Evolutionary conservation across 1,140 invertebrate species (phyloP), one percentile per base, ranked within the genome.

Genomic region (Drosophila ercepeae): DNA sequence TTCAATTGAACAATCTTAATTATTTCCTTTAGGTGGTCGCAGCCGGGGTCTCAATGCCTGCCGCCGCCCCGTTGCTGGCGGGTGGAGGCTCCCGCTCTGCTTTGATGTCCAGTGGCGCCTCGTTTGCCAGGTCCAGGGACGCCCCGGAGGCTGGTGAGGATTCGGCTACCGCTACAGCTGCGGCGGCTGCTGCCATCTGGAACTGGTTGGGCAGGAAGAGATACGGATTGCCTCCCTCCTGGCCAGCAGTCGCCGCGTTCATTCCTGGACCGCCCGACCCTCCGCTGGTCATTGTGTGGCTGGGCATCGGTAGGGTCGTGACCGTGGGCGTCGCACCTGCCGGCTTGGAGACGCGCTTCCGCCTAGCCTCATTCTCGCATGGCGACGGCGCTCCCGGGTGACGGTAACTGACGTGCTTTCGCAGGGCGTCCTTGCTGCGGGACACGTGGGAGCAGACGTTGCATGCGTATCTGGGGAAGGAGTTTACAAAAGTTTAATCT

Each of bases 391-490:
- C 88, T 82, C 94, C 93, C 2, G 95, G 94, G 91, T 97, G 96
- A 65, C 96, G 93, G 79, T 97, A 97, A 1, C 96, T 96, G 16
- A 97, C 96, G 81, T 97, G 97, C 90, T 97, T 97, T 48, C 97
- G 93, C 32, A 97, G 91, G 11, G 97, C 96, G 91, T 97, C 96
- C 65, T 96, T 93, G 48, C 96, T 97, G 57, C 96, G 93, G 32
- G 96, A 97, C 13, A 97, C 96, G 86, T 97, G 96, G 16, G 94
- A 94, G 92, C 96, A 97, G 0, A 96, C 95, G 49, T 95, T 94
- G 89, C 96, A 97, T 16, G 96, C 96, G 90, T 95, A 94, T 19
- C 93, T 92, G 21, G 8, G 27, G 14, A 52, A 4, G 18, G 0
- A 69, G 42, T 11, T 3, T 9, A 42, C 9, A 1, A 36, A 14